A percentile compares a stretch with the other conserved stretches of the same genome.
phyloP scores from a whole-genome alignment of 2,113 vertebrate genomes.

The Thamnophis sirtalis region DNA sequence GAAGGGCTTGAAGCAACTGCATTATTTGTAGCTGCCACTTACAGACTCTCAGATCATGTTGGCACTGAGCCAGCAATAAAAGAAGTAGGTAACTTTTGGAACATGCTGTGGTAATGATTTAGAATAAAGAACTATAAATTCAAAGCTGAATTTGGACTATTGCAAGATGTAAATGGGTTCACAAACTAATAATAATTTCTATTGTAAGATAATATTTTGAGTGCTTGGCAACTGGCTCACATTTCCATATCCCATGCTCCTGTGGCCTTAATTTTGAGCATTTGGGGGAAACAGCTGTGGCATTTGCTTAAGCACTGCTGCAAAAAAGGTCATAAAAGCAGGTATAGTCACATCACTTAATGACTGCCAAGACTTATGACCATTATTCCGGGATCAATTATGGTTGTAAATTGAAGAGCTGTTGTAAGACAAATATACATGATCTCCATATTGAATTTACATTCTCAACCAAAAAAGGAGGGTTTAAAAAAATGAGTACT shows the following conservation, averaged over 20 bases:
- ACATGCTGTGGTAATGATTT: neutral
- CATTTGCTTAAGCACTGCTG: no score
- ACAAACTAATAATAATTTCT: neutral
- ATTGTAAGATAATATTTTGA: neutral
- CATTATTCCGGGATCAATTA: no score
- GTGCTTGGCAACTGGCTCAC: neutral
- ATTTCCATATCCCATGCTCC: neutral
- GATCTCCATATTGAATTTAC: neutral
- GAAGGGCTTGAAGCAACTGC: slow-evolving; percentile 95
- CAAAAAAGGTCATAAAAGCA: no score
- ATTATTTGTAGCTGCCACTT: slow-evolving; percentile 89
- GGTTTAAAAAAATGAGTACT: neutral
- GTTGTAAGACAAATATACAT: neutral
- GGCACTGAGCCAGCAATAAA: slow-evolving; percentile 91
- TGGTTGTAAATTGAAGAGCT: no score
- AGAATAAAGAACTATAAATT: neutral
- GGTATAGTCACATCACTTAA: no score
- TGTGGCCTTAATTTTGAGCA: neutral
- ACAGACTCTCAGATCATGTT: slow-evolving; percentile 89
- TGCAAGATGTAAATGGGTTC: neutral
- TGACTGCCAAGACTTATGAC: no score
- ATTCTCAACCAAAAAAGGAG: neutral
- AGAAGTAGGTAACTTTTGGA: slow-evolving; percentile 84
- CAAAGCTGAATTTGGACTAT: neutral
- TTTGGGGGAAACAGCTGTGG: neutral